Evolutionary conservation across 2,113 vertebrate species (phyloP).

Genomic region (Datnioides undecimradiatus): DNA sequence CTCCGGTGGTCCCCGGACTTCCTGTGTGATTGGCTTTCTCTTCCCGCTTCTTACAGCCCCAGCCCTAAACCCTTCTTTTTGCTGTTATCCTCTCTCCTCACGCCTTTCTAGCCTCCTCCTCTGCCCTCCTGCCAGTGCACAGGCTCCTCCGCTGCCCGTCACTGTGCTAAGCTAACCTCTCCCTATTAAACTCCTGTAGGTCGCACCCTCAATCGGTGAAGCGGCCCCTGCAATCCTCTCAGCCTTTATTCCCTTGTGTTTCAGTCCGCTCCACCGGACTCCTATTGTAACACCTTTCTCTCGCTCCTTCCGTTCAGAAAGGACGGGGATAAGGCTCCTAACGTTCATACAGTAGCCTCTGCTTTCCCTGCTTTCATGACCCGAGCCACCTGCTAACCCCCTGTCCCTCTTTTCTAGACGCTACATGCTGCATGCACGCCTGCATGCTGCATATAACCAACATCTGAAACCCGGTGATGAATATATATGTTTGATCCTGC

Average conservation of each 20-base stretch:
- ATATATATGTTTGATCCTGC: background rate
- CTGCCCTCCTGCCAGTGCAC: conserved; percentile 14
- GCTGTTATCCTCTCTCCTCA: background rate
- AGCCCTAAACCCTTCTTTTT: background rate
- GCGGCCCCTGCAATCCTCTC: conserved; percentile 6
- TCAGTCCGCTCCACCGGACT: conserved; percentile 40
- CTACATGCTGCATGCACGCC: conserved; percentile 10
- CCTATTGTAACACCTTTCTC: conserved; percentile 1
- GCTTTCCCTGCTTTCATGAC: conserved; percentile 20
- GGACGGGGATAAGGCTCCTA: background rate
- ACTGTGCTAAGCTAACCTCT: conserved; percentile 60
- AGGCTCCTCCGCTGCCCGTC: conserved; percentile 26
- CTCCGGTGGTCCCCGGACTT: conserved; percentile 2
- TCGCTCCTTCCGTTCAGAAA: background rate
- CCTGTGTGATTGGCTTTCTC: conserved; percentile 29
- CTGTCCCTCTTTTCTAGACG: conserved; percentile 3
- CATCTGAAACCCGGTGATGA: background rate
- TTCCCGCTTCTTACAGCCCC: background rate
- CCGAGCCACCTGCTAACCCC: conserved; percentile 10
- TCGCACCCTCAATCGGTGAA: conserved; percentile 17
- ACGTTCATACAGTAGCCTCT: conserved; percentile 39
- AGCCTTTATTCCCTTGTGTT: conserved; percentile 29
- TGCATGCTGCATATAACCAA: background rate
- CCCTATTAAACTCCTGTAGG: conserved; percentile 55
- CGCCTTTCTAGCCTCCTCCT: background rate